Evolutionary conservation across 2,113 vertebrate genomes (phyloP), one percentile per base, ranked within the genome.

Genomic region (Cyprinodon brontotheroides): DNA sequence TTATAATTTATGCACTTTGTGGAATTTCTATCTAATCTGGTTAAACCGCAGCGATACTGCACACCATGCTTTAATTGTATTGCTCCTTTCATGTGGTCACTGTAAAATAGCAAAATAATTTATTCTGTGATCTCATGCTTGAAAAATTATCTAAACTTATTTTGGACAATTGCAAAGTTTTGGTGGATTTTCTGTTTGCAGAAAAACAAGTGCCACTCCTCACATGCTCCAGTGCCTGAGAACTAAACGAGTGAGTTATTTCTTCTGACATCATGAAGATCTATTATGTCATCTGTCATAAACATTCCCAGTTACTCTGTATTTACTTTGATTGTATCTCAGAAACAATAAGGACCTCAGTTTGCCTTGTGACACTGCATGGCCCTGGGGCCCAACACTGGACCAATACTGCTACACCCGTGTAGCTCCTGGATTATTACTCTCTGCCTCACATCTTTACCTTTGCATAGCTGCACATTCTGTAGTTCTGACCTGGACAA

Each of bases 151-250:
- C 29, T 70, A 3, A n/a, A 70, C 40, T 70, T 41, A 64, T n/a
- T 37, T 36, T 29, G 1, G 53, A 17, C 20, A 13, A 36, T 62
- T 36, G 37, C 29, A 80, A 36, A n/a, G 36, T 41, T 60, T 65
- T 2, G 6, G 38, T 67, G 1, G 10, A 57, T 62, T 37, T 17
- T 22, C 36, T 80, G n/a, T 5, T 73, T 83, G 53, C 86, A 95
- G 94, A 92, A 90, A 85, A 94, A 91, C 73, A 94, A 93, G 81
- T 94, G 91, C 74, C 91, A 92, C 89, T 90, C 93, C 48, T 84
- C 92, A 61, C 90, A 86, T 2, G 50, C 88, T 75, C 84, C 88
- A 39, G 65, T 85, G 65, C 59, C 89, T 60, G 86, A 92, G 68
- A 91, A 79, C 77, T 92, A 87, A 85, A 79, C 68, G 78, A 87